Evolutionary conservation across 2,113 vertebrate species (phyloP).

Genomic region (Centropus unirufus): DNA sequence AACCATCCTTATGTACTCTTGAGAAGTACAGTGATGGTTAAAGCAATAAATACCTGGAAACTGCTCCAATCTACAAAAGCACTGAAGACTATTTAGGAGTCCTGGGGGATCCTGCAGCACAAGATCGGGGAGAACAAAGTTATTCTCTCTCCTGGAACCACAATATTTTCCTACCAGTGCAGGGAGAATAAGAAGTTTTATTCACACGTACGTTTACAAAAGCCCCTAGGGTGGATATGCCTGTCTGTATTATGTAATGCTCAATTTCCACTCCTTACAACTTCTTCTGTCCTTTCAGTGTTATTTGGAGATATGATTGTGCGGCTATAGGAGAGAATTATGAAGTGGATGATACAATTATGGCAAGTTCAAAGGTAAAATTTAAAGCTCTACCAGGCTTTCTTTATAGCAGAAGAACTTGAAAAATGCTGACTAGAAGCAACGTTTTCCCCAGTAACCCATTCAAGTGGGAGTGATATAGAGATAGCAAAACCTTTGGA

Average conservation of each 20-base stretch:
- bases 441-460: neutral
- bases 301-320: neutral
- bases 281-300: neutral
- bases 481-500: neutral
- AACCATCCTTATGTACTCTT: too few relatives aligned
- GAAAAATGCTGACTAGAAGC: neutral
- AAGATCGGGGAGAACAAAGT: neutral
- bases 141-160: neutral
- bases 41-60: neutral
- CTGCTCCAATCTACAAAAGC: neutral
- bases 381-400: neutral
- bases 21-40: neutral
- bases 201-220: neutral
- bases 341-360: neutral
- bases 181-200: neutral
- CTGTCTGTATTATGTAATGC: neutral
- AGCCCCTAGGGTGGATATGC: neutral
- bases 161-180: neutral
- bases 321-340: neutral
- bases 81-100: neutral
- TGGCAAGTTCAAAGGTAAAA: neutral
- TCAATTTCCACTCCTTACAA: neutral
- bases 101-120: neutral
- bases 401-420: neutral
- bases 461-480: neutral